Percentiles rank a stretch among this genome's conserved stretches.
phyloP scores from a whole-genome alignment of 2,797 vertebrate species.

The Poecile montanus region DNA sequence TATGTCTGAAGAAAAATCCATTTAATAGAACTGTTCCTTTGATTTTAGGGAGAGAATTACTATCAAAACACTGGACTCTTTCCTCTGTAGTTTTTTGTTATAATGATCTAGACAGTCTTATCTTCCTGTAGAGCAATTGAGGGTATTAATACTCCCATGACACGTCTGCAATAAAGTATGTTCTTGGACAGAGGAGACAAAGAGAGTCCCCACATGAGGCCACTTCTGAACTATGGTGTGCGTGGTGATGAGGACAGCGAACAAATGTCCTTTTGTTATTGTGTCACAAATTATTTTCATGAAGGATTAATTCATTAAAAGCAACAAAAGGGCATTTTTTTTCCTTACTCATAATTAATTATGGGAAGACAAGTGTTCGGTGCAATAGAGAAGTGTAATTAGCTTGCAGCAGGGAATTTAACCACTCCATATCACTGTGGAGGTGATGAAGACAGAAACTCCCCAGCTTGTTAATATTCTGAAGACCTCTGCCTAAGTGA shows the following conservation, averaged over 20 bases:
- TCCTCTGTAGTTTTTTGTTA: conserved; percentile 41
- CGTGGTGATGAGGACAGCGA: conserved; percentile 48
- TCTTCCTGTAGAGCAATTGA: conserved; percentile 56
- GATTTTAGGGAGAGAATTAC: conserved; percentile 57
- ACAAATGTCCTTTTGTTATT: conserved; percentile 65
- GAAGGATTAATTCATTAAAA: conserved; percentile 67
- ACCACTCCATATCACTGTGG: background rate
- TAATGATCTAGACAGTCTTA: conserved; percentile 55
- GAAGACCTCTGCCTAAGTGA: conserved; percentile 13
- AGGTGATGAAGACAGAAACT: background rate
- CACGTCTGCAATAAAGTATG: conserved; percentile 38
- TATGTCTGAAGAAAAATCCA: conserved; percentile 49
- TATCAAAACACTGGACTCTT: conserved; percentile 32
- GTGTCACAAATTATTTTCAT: conserved; percentile 52
- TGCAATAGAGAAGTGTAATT: conserved; percentile 34
- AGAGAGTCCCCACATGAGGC: conserved; percentile 13
- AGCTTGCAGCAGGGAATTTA: conserved; percentile 8
- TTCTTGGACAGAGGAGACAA: conserved; percentile 46
- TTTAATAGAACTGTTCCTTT: conserved; percentile 52
- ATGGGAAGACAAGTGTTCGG: conserved; percentile 41
- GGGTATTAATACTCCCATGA: conserved; percentile 51
- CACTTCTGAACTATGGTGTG: conserved; percentile 4
- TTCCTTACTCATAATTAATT: conserved; percentile 63
- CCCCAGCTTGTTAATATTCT: background rate
- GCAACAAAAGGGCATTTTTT: conserved; percentile 45